Percentiles rank a stretch among this genome's conserved stretches.
phyloP scores from a whole-genome alignment of 2,888 invertebrate species.

The Notodonta dromedarius region DNA sequence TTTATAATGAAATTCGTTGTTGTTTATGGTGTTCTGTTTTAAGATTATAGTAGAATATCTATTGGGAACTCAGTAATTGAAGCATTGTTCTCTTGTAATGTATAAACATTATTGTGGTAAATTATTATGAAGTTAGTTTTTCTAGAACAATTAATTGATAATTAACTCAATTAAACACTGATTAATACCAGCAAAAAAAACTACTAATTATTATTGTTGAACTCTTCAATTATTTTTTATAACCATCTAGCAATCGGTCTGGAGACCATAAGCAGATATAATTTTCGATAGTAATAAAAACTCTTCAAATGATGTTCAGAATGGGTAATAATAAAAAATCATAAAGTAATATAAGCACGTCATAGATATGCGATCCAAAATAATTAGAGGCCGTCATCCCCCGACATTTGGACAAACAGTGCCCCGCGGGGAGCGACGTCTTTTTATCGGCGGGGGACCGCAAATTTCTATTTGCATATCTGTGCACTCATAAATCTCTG shows the following conservation, averaged over 20 bases:
- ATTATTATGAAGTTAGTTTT: too few relatives aligned
- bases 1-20: conserved; percentile 6
- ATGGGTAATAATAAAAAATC: conserved; percentile 6
- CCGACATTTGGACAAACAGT: conserved; percentile 78
- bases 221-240: too few relatives aligned
- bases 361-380: conserved; percentile 59
- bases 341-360: conserved; percentile 19
- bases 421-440: conserved; percentile 69
- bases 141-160: too few relatives aligned
- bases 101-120: too few relatives aligned
- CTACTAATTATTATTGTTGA: too few relatives aligned
- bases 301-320: background rate
- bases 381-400: conserved; percentile 74
- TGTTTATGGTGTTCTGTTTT: background rate
- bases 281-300: background rate
- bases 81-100: background rate
- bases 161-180: too few relatives aligned
- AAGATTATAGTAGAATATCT: conserved; percentile 21
- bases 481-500: conserved; percentile 82
- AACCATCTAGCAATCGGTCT: background rate
- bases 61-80: background rate
- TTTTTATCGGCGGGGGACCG: conserved; percentile 82
- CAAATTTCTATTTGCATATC: conserved; percentile 84
- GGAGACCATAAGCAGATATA: background rate
- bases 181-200: too few relatives aligned